Conservation (phyloP, 1,140 invertebrate genomes). For the Dryas iulia region DNA sequence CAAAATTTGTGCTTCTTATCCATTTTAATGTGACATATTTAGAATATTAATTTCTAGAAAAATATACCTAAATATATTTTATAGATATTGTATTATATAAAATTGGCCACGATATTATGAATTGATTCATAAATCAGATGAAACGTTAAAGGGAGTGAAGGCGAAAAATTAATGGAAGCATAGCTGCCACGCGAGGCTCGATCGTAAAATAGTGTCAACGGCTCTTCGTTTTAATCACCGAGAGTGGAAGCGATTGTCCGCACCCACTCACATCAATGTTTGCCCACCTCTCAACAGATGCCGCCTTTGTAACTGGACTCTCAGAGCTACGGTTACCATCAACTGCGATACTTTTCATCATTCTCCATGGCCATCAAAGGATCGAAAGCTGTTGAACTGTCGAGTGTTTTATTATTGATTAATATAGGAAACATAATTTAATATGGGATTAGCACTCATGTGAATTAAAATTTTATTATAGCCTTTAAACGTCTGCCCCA, state of each 20-base stretch:
- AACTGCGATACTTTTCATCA: constrained; percentile 66
- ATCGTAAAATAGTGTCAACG: constrained; percentile 75
- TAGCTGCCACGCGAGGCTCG: constrained; percentile 50
- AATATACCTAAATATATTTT: too few relatives aligned
- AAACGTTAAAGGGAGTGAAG: constrained; percentile 41
- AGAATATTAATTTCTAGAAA: too few relatives aligned
- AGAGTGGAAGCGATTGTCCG: constrained; percentile 73
- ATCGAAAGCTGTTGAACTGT: constrained; percentile 33
- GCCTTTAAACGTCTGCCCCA: not conserved
- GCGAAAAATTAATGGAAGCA: constrained; percentile 60
- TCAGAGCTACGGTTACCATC: constrained; percentile 56
- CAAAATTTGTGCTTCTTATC: too few relatives aligned
- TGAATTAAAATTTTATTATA: not conserved
- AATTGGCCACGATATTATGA: constrained; percentile 21
- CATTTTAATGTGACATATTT: not conserved
- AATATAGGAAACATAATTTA: constrained; percentile 9
- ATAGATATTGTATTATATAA: not conserved
- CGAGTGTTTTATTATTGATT: constrained; percentile 32
- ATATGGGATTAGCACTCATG: not conserved
- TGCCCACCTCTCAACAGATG: constrained; percentile 71
- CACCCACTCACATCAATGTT: constrained; percentile 67
- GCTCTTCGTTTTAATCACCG: constrained; percentile 76
- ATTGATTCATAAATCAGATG: constrained; percentile 38
- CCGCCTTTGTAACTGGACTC: constrained; percentile 72
- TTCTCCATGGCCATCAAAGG: constrained; percentile 52